Evolutionary conservation across 2,113 vertebrate species (phyloP).

Genomic region (Glareola pratincola): DNA sequence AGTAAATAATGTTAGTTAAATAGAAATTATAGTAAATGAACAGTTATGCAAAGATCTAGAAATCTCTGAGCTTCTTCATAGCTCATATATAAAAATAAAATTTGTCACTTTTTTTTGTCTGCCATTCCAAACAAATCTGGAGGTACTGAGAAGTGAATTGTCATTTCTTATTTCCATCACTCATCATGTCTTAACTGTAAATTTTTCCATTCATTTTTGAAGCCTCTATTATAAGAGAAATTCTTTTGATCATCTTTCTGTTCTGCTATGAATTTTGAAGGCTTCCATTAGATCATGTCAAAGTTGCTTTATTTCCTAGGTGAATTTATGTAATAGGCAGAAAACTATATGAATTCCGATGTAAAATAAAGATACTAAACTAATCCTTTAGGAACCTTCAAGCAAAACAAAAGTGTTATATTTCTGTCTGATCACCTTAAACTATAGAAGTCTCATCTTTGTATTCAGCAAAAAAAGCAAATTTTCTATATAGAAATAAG

Average conservation of each 20-base stretch:
- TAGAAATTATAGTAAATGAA: neutral
- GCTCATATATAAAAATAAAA: neutral
- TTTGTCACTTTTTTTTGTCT: neutral
- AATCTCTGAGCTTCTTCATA: neutral
- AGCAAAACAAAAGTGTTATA: neutral
- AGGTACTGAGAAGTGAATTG: neutral
- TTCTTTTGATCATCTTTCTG: conserved; percentile 37
- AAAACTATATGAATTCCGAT: neutral
- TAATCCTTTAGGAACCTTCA: neutral
- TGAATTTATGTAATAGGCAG: conserved; percentile 15
- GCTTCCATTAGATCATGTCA: conserved; percentile 55
- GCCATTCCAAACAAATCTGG: neutral
- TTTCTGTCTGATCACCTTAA: neutral
- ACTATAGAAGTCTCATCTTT: neutral
- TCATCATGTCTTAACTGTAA: conserved; percentile 24
- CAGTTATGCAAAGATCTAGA: neutral
- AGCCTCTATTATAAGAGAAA: neutral
- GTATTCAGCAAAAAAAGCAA: neutral
- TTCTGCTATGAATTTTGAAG: conserved; percentile 24
- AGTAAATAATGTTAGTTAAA: neutral
- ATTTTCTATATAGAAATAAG: neutral
- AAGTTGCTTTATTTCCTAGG: conserved; percentile 32
- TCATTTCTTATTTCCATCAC: conserved; percentile 31
- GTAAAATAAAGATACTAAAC: conserved; percentile 6
- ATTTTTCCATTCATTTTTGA: conserved; percentile 19